Evolutionary conservation across 2,888 invertebrate species (phyloP).

Genomic region (Drosophila putrida): DNA sequence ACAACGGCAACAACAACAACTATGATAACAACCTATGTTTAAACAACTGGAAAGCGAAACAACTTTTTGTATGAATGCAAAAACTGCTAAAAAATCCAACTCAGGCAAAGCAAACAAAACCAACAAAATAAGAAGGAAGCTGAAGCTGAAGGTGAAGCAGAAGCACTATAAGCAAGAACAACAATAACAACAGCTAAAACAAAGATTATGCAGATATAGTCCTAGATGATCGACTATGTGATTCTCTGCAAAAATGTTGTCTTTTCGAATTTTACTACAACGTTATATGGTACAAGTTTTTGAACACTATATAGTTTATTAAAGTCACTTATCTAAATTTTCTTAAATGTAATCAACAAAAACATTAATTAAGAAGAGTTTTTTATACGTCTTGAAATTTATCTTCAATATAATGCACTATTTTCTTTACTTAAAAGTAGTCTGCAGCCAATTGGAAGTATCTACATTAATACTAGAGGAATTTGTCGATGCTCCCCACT

Average conservation of each 20-base stretch:
- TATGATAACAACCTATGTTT: slow-evolving; percentile 13
- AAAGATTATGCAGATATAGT: background rate
- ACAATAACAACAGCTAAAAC: slow-evolving; percentile 16
- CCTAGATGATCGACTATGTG: slow-evolving; percentile 7
- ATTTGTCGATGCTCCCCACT: too few species aligned
- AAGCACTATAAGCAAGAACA: slow-evolving; percentile 12
- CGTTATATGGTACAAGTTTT: too few species aligned
- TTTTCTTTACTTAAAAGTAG: too few species aligned
- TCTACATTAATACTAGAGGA: too few species aligned
- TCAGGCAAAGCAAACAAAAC: slow-evolving; percentile 26
- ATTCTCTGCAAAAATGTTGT: slow-evolving; percentile 9
- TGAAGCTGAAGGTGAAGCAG: slow-evolving; percentile 20
- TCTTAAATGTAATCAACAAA: too few species aligned
- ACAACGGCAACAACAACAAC: slow-evolving; percentile 14
- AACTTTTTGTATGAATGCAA: slow-evolving; percentile 25
- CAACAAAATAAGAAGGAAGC: slow-evolving; percentile 6
- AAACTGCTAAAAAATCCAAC: slow-evolving; percentile 21
- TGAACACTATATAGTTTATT: too few species aligned
- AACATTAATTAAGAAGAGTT: too few species aligned
- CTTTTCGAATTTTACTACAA: background rate
- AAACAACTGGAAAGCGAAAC: slow-evolving; percentile 7
- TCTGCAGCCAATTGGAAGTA: too few species aligned
- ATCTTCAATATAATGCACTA: too few species aligned
- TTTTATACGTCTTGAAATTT: too few species aligned
- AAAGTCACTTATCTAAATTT: too few species aligned